Percentiles rank a stretch among this genome's conserved stretches.
phyloP scores from a whole-genome alignment of 2,113 vertebrate species.

The Phalacrocorax carbo region DNA sequence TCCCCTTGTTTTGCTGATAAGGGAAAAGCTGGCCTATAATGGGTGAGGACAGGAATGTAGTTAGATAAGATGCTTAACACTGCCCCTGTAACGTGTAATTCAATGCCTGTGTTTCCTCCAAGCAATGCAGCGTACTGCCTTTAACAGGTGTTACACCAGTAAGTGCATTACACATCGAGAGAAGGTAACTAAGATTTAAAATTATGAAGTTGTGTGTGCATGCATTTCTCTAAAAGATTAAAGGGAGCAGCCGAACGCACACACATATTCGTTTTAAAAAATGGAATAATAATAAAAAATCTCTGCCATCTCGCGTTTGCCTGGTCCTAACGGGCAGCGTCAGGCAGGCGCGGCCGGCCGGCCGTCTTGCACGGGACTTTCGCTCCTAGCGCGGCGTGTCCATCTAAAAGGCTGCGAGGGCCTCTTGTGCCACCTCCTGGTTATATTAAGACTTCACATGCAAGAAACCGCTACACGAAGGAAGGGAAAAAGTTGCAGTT shows the following conservation, averaged over 20 bases:
- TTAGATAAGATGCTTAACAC: neutral
- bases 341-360: neutral
- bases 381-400: accelerated
- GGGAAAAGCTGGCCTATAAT: neutral
- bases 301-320: neutral
- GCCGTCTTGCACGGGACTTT: neutral
- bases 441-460: neutral
- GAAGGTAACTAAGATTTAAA: neutral
- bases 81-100: neutral
- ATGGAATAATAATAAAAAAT: neutral
- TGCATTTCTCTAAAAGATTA: neutral
- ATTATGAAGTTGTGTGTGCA: neutral
- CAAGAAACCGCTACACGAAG: neutral
- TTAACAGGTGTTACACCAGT: neutral
- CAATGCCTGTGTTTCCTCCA: accelerated
- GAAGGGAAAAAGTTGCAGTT: neutral
- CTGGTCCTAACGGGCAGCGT: neutral
- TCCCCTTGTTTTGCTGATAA: neutral
- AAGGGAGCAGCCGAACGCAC: neutral
- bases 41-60: neutral
- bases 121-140: neutral
- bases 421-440: slow-evolving; percentile 56
- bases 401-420: neutral
- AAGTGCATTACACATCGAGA: neutral
- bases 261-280: neutral